A percentile compares a stretch with the other conserved stretches of the same genome.
These are phyloP conservation scores for Drosophila neonasuta DNA, from an alignment of 2,888 invertebrate species.

Conservation along the genomic window DNA sequence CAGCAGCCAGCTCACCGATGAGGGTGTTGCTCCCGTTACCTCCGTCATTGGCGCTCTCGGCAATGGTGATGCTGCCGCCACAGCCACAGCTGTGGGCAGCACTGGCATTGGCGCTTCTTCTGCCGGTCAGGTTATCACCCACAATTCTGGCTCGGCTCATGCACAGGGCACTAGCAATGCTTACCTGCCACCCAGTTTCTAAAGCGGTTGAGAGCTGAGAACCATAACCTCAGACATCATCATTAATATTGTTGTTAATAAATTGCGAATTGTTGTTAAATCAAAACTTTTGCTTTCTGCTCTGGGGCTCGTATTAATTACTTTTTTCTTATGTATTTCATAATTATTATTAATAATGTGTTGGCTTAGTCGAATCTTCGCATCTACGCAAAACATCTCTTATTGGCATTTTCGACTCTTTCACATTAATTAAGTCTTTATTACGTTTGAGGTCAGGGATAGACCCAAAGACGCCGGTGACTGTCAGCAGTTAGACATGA, in stretches of 20 bases:
- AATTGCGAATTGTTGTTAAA: slow-evolving; percentile 49
- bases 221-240: slow-evolving; percentile 1
- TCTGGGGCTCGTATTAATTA: slow-evolving; percentile 23
- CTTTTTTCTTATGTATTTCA: slow-evolving; percentile 20
- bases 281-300: slow-evolving; percentile 16
- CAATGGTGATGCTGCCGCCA: slow-evolving; percentile 47
- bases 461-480: slow-evolving; percentile 25
- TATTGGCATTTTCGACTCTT: slow-evolving; percentile 2
- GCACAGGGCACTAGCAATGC: slow-evolving; percentile 65
- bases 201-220: slow-evolving; percentile 59
- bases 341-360: slow-evolving; percentile 45
- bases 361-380: slow-evolving; percentile 22
- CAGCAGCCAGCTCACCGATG: slow-evolving; percentile 80
- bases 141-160: slow-evolving; percentile 39
- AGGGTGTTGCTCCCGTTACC: slow-evolving; percentile 80
- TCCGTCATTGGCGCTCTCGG: slow-evolving; percentile 81
- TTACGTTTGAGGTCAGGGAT: slow-evolving; percentile 49
- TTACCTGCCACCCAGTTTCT: slow-evolving; percentile 80
- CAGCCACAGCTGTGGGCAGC: slow-evolving; percentile 42
- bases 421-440: slow-evolving; percentile 40
- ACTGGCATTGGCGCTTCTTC: slow-evolving; percentile 34
- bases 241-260: slow-evolving; percentile 49
- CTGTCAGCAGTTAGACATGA: slow-evolving; percentile 22
- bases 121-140: slow-evolving; percentile 39
- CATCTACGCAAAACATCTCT: slow-evolving; percentile 1